Percentiles rank a stretch among this genome's conserved stretches.
Conservation (phyloP, 2,797 vertebrate genomes). For the Rhinichthys osculus region DNA sequence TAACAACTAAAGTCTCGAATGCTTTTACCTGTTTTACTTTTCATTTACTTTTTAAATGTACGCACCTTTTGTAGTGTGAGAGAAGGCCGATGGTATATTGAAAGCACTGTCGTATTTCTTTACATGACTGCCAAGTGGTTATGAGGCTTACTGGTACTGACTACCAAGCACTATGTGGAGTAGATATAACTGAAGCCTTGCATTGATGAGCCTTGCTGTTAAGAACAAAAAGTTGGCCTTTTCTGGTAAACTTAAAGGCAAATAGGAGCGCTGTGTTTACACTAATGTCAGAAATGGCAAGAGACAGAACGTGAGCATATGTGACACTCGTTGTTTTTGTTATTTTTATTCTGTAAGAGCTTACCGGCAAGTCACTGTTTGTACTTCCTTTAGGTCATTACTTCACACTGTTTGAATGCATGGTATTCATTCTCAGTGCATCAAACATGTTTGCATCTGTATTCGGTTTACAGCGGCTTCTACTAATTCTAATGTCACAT, state of each 20-base stretch:
- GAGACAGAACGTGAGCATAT: conserved; percentile 2
- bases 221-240: conserved; percentile 11
- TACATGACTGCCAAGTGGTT: conserved; percentile 49
- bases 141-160: conserved; percentile 62
- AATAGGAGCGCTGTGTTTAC: conserved; percentile 34
- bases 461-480: neutral
- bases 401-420: neutral
- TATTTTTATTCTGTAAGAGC: neutral
- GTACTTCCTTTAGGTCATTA: neutral
- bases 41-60: neutral
- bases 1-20: conserved; percentile 22
- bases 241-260: conserved; percentile 19
- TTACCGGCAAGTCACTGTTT: neutral
- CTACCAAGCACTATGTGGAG: conserved; percentile 51
- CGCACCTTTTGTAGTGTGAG: conserved; percentile 44
- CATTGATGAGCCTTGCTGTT: conserved; percentile 8
- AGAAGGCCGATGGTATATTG: conserved; percentile 25
- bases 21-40: conserved; percentile 51
- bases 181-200: conserved; percentile 7
- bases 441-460: conserved; percentile 29
- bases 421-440: neutral
- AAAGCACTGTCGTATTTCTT: conserved; percentile 48
- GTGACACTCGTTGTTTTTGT: neutral
- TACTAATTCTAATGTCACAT: conserved; percentile 32
- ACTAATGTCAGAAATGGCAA: conserved; percentile 13